Evolutionary conservation across 2,113 vertebrate species (phyloP), one percentile per base, ranked within the genome.

Genomic region (Mastomys coucha): DNA sequence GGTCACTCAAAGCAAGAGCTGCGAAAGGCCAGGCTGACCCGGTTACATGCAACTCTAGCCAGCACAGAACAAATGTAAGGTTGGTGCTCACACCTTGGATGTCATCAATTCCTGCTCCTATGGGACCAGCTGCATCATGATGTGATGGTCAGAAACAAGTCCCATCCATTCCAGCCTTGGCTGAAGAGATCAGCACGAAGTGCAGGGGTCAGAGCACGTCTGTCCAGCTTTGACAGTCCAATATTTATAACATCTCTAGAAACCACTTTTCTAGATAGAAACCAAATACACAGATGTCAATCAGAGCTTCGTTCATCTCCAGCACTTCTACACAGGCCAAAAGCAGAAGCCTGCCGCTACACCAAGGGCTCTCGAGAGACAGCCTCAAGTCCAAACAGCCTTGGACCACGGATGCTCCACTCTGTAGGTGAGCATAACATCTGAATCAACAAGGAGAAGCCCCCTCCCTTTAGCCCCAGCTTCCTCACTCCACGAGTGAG

Each of bases 261-360:
- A 93, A 93, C 31, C 53, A 33, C 58, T 86, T 65, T 93, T 96
- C 80, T 22, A 98, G 39, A 88, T 24, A 63, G 77, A 49, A 95
- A 72, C 70, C 91, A 65, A 80, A 80, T 51, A 93, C 0, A 2
- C 14, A 92, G 70, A 90, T 63, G 63, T 0, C 86, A 26, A 7
- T 42, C 24, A 24, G 2, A 60, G 67, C 39, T 53, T 69, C 53
- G 11, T 20, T 0, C 0, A 84, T 70, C 70, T 60, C 82, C 33
- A 20, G 67, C 5, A 58, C 3, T 42, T 60, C 91, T 33, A 84
- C 4, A 56, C 14, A 76, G 26, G 26, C 67, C 70, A 73, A 72
- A 89, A 28, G 87, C 33, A 91, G 17, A 17, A 87, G 84, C 3
- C 7, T 67, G 39, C 45, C 49, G 19, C 24, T 42, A 0, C n/a